Conservation (phyloP, 1,140 invertebrate species). For the Orussus abietinus region DNA sequence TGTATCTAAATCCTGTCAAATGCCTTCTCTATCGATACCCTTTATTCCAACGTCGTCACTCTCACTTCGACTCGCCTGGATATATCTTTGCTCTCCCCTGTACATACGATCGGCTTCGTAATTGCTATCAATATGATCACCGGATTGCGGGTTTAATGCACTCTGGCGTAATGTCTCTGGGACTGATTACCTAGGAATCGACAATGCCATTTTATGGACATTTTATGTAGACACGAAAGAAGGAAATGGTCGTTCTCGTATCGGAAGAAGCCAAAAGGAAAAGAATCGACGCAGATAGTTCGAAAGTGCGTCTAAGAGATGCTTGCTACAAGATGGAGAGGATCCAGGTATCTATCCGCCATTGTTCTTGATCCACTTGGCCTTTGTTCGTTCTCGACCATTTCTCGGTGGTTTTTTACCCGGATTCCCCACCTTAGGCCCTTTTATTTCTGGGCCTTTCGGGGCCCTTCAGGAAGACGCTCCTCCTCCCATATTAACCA, state of each 20-base stretch:
- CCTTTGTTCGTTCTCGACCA: constrained; percentile 14
- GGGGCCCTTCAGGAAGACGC: not conserved
- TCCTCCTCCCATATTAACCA: constrained; percentile 11
- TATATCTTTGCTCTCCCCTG: not conserved
- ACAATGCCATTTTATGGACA: too few species aligned
- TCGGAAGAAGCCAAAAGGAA: too few species aligned
- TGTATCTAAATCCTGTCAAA: constrained; percentile 49
- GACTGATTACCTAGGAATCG: too few species aligned
- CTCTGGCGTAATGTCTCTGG: constrained; percentile 7
- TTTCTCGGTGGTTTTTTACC: constrained; percentile 13
- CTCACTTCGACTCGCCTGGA: constrained; percentile 8
- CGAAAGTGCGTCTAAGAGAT: too few species aligned
- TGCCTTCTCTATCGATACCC: constrained; percentile 36
- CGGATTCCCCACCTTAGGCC: not conserved
- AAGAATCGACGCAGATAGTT: too few species aligned
- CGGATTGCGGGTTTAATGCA: not conserved
- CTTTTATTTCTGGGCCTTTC: constrained; percentile 1
- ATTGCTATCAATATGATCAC: constrained; percentile 7
- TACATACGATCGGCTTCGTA: constrained; percentile 5
- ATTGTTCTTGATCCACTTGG: constrained; percentile 14
- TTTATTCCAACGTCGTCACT: constrained; percentile 45
- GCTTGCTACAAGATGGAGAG: too few species aligned
- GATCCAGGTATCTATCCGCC: too few species aligned
- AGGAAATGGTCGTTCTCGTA: too few species aligned
- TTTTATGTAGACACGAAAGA: too few species aligned